Evolutionary conservation across 2,888 invertebrate species (phyloP).

Genomic region (Callyntrura sp.): DNA sequence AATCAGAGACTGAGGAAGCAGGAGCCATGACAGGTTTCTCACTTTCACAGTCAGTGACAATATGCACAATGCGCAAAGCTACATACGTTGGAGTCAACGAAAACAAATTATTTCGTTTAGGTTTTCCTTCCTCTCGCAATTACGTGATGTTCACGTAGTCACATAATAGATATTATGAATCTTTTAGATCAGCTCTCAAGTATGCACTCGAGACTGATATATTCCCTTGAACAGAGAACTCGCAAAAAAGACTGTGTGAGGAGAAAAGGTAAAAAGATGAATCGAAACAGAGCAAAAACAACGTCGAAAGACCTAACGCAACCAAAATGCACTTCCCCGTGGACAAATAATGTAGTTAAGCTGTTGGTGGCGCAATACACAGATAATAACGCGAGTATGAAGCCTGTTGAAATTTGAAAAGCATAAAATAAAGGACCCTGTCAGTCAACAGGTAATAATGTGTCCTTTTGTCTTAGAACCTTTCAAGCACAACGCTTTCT

Average conservation of each 20-base stretch:
- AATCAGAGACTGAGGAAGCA: slow-evolving; percentile 42
- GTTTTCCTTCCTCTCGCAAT: slow-evolving; percentile 38
- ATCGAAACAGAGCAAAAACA: slow-evolving; percentile 42
- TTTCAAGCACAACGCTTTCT: slow-evolving; percentile 51
- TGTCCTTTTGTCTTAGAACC: slow-evolving; percentile 68
- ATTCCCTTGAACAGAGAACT: not conserved
- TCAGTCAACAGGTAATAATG: slow-evolving; percentile 42
- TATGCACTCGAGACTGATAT: not conserved
- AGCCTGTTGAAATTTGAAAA: slow-evolving; percentile 33
- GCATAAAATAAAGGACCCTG: slow-evolving; percentile 41
- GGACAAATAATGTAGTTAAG: not conserved
- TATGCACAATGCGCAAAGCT: not conserved
- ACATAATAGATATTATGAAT: not conserved
- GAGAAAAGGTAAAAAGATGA: not conserved
- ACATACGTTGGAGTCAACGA: slow-evolving; percentile 5
- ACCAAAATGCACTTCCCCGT: slow-evolving; percentile 36
- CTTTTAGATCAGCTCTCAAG: not conserved
- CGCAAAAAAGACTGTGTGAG: not conserved
- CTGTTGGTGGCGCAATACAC: slow-evolving; percentile 26
- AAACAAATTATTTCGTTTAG: slow-evolving; percentile 66
- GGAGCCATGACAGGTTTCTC: slow-evolving; percentile 65
- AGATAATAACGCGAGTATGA: not conserved
- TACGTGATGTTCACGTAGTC: slow-evolving; percentile 3
- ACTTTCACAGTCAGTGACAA: slow-evolving; percentile 60
- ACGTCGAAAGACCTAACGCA: slow-evolving; percentile 56